Base-by-base conservation (phyloP, 2,888 invertebrate genomes). In the Melanostoma mellinum region DNA sequence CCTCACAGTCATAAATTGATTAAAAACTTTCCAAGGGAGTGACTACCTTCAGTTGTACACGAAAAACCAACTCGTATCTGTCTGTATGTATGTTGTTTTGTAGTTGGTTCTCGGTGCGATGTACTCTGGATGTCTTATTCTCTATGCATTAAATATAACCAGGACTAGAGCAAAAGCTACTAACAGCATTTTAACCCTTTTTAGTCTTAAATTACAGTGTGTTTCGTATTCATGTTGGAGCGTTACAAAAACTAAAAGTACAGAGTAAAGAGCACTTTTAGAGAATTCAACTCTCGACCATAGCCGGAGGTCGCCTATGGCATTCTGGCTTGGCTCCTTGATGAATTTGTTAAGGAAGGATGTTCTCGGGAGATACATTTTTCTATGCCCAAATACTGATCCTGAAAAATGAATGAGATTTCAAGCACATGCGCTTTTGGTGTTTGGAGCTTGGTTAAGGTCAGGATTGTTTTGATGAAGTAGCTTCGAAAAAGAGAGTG, bases 351-450 rank as follows among this genome's bases (percentile, higher is more conserved):
- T 84, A 50, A 60, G 79, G 84, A 84, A 71, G 74, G 84, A 79
- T 84, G 79, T 71, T 79, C 74, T 74, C 52, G 55, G 40, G 74
- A 79, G 79, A 71, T 58, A 71, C 30, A 63, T 38, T 58, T 58
- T 53, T 50, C 4, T 4, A 3, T 58, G 3, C 63, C 56, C 32
- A 44, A 48, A 56, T 63, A 30, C 50, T 56, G 71, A 67, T 75
- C 55, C 67, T 79, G 67, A 79, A 79, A 84, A 84, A 75, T 84
- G 84, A 84, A 79, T 84, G 78, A 84, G 78, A 82, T 73, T 84
- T 33, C 44, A 9, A 44, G 55, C 67, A 61, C 79, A 79, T 84
- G 84, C 79, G 84, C 84, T 33, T 44, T 84, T 40, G 32, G 33
- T 6, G 6, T 8, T 44, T 36, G 30, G 33, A 61, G 8, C 77